Conservation (phyloP, 2,797 vertebrate genomes). For the Mallotus villosus region DNA sequence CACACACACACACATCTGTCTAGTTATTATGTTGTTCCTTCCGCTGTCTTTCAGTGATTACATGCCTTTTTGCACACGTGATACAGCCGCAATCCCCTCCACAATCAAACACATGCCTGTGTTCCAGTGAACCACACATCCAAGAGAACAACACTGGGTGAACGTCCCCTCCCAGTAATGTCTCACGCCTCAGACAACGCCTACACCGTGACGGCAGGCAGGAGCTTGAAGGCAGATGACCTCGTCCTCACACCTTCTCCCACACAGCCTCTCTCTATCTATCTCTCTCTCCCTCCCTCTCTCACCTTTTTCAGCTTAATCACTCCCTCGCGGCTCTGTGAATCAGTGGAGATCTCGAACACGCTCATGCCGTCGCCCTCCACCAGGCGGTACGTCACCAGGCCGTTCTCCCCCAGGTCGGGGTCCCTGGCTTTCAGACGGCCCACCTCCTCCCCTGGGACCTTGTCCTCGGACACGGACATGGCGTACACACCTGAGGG, state of each 20-base stretch:
- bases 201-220: background rate
- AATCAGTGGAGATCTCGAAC: constrained; percentile 92
- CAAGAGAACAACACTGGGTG: too few species aligned
- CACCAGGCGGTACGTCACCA: constrained; percentile 88
- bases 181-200: too few species aligned
- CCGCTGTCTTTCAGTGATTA: background rate
- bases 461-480: constrained; percentile 81
- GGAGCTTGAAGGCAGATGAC: constrained; percentile 2
- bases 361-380: constrained; percentile 88
- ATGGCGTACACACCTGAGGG: constrained; percentile 83
- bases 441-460: constrained; percentile 83
- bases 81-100: background rate
- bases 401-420: constrained; percentile 91
- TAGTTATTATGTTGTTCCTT: background rate
- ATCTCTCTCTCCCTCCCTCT: background rate
- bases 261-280: background rate
- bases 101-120: background rate
- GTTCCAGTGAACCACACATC: background rate
- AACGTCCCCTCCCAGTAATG: too few species aligned
- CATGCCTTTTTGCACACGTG: background rate
- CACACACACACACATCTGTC: background rate
- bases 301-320: constrained; percentile 94
- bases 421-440: constrained; percentile 93
- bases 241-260: background rate
- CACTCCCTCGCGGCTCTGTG: constrained; percentile 92